These are phyloP conservation scores for Metalampra italica DNA, from an alignment of 2,888 invertebrate genomes.

Conservation along the genomic window DNA sequence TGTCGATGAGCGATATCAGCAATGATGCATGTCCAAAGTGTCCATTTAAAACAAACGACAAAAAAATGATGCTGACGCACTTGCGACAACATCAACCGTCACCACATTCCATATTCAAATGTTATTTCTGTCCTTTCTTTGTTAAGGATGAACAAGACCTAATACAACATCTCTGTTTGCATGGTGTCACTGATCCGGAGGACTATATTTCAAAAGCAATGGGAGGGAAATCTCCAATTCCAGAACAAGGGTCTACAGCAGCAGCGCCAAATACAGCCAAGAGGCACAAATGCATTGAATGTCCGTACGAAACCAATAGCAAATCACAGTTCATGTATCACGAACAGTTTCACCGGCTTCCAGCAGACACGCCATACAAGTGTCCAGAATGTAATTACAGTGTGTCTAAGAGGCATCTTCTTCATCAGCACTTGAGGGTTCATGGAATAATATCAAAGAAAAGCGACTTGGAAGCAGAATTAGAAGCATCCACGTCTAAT, in stretches of 20 bases:
- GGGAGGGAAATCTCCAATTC: constrained; percentile 48
- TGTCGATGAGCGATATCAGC: constrained; percentile 41
- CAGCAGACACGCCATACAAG: constrained; percentile 86
- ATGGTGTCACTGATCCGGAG: constrained; percentile 80
- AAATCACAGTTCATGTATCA: constrained; percentile 92
- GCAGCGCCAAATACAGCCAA: constrained; percentile 60
- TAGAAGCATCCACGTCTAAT: constrained; percentile 44
- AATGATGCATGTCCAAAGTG: constrained; percentile 81
- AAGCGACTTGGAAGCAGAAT: constrained; percentile 60
- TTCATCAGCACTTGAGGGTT: constrained; percentile 90
- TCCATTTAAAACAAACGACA: constrained; percentile 82
- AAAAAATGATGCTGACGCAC: constrained; percentile 80
- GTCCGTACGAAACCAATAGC: constrained; percentile 91
- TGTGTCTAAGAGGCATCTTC: constrained; percentile 86
- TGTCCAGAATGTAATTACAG: constrained; percentile 91
- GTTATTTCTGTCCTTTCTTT: constrained; percentile 89
- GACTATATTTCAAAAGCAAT: constrained; percentile 73
- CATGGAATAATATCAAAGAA: constrained; percentile 79
- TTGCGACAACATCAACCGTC: constrained; percentile 84
- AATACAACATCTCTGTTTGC: constrained; percentile 82
- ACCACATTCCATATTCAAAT: constrained; percentile 85
- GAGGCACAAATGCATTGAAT: constrained; percentile 87
- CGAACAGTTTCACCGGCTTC: constrained; percentile 87
- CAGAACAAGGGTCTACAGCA: constrained; percentile 10
- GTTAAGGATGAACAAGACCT: constrained; percentile 84